Base-by-base conservation (phyloP, 1,140 invertebrate genomes). In the Drosophila busckii region DNA sequence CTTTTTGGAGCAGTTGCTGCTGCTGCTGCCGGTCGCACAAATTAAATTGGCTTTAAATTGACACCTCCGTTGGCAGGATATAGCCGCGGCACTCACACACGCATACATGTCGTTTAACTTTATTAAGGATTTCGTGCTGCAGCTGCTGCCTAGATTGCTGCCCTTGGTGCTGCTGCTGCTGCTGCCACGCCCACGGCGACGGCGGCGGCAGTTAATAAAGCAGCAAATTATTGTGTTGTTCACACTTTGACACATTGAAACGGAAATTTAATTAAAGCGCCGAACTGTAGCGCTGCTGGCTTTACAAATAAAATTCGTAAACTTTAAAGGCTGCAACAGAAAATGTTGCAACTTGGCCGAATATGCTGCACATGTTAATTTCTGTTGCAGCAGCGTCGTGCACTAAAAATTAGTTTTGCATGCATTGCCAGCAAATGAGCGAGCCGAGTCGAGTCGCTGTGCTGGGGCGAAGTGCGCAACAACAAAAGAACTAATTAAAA, bases 21-120 rank as follows among this genome's bases (percentile, higher is more conserved):
- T 25, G 37, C 12, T 44, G 50, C 26, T 45, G 55, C 41, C 35
- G 23, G 64, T 48, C 59, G 53, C 61, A 68, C 66, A 85, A 82
- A 85, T 84, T 85, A 82, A 85, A 85, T 85, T 85, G 82, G 82
- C 82, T 85, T 85, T 85, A 85, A 85, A 85, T 85, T 85, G 82
- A 84, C 82, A 85, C 82, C 75, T 82, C 75, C 75, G 75, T 69
- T 82, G 64, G 75, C 76, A 82, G 75, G 75, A 82, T 82, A 80
- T 75, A 66, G 44, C 65, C 46, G 32, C 9, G 35, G 20, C 48
- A 50, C 26, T 34, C 28, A 22, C 8, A 25, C 19, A 48, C 23
- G 42, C 37, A 44, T 58, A 17, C 28, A 44, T 28, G 54, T 56
- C 56, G 62, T 32, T 80, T 82, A 82, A 82, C 75, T 82, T 82